Base-by-base conservation (phyloP, 1,140 invertebrate genomes). In the Microplitis demolitor region DNA sequence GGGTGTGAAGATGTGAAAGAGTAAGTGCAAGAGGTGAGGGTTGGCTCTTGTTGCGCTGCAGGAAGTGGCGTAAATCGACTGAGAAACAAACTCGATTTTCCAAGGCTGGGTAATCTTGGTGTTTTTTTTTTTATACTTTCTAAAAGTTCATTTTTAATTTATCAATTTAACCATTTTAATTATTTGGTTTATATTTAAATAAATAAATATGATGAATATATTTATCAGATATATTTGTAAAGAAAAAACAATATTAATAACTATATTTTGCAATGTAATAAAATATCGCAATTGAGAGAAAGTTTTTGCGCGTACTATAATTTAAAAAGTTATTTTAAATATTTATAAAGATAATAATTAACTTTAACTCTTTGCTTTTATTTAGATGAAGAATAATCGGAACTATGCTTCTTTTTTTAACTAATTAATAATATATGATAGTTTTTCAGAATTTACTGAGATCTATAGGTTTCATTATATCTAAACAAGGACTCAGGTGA, bases 61-160 rank as follows among this genome's bases (percentile, higher is more conserved):
- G 62, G 34, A 64, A 37, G 71, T 16, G 54, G 64, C 53, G 54
- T 66, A 72, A 68, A 72, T 72, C 71, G 64, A 72, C 64, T 64
- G 39, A 54, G 63, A 72, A 67, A 68, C 71, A 72, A 72, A 72
- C 71, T 72, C 71, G 71, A 72, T 72, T 72, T 72, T 56, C 31
- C 63, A 37, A 35, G 34, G 9, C 51, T 54, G 33, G 63, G 50
- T 64, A 58, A 58, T 66, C 70, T 56, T 45, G 9, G 31, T 4
- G 24, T 35, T 35, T 34, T 69, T 58, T 45, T 24, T 24, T 24
- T 24, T 24, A 34, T 24, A 16, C 45, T 56, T 31, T 53, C 11
- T 4, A 34, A 70, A 70, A 70, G 8, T 66, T 37, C 37, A 24
- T 24, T 24, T 24, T 24, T 24, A 24, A 24, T 24, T 24, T 24